Evolutionary conservation across 2,888 invertebrate genomes (phyloP).

Genomic region (Ceriagrion tenellum): DNA sequence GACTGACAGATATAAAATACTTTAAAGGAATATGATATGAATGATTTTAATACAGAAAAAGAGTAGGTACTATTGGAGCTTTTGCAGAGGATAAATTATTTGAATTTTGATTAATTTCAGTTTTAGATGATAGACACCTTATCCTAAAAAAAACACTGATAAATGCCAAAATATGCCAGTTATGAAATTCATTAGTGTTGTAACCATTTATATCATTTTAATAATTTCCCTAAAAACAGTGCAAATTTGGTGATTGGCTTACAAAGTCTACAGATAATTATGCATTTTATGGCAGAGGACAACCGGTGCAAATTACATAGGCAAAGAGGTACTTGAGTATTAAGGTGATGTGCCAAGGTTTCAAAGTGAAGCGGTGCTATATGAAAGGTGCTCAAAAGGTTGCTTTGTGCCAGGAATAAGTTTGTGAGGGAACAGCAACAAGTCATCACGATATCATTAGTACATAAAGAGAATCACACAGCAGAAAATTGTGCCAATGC

Average conservation of each 20-base stretch:
- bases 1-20: background rate
- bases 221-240: constrained; percentile 8
- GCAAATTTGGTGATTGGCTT: constrained; percentile 48
- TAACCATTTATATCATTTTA: background rate
- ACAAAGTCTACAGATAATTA: constrained; percentile 66
- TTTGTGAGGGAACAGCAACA: constrained; percentile 35
- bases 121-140: background rate
- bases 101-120: background rate
- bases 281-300: constrained; percentile 42
- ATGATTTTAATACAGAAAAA: background rate
- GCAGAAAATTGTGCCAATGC: constrained; percentile 32
- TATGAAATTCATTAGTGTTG: background rate
- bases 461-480: constrained; percentile 41
- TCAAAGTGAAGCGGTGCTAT: constrained; percentile 41
- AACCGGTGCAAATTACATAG: constrained; percentile 51
- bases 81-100: background rate
- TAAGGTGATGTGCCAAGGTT: background rate
- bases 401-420: constrained; percentile 26
- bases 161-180: constrained; percentile 37
- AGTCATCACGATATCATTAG: constrained; percentile 49
- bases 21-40: background rate
- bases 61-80: background rate
- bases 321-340: constrained; percentile 19
- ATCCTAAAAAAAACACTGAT: constrained; percentile 34
- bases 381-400: constrained; percentile 6